Evolutionary conservation across 2,888 invertebrate genomes (phyloP), one percentile per base, ranked within the genome.

Genomic region (Pherbina coryleti): DNA sequence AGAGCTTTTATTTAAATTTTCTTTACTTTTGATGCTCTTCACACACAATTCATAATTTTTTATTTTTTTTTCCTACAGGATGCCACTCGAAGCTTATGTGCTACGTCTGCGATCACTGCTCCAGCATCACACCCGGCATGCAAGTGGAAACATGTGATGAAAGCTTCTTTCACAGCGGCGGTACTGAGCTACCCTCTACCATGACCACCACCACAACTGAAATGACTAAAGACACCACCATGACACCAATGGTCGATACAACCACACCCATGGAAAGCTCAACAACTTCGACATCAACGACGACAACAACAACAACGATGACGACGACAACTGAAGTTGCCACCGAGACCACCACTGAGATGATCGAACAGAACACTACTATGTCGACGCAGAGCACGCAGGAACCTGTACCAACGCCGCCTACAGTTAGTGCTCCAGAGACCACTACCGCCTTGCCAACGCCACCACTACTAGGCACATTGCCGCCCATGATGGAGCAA

Each of bases 81-180:
- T 76, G 78, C 31, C 25, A 49, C n/a, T 62, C 83, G 53, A 82
- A 88, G 72, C 77, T 89, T 14, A 80, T 82, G 81, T 89, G 89
- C 80, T 89, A 88, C 79, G 85, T 88, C 7, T 89, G 89, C 78
- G 84, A 88, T 25, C 78, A 88, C 62, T 89, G 89, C 64, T 77
- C 74, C 0, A 79, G 81, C 55, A 73, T 86, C 49, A 81, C 82
- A 7, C 81, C 79, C 19, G 72, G 81, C 14, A 86, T 86, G 0
- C 85, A 85, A 3, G 53, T 85, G 22, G 7, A 84, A 76, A 77
- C 80, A 57, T 88, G 88, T 75, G 84, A 88, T 79, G 86, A 81
- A 28, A 85, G 82, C 3, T 86, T 80, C 77, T 87, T 88, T 72
- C 55, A 49, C 0, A 81, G 79, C 19, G 82, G 79, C 73, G 84